These are phyloP conservation scores for Cataglyphis altisquamis DNA, from an alignment of 2,888 invertebrate species.

Conservation along the genomic window DNA sequence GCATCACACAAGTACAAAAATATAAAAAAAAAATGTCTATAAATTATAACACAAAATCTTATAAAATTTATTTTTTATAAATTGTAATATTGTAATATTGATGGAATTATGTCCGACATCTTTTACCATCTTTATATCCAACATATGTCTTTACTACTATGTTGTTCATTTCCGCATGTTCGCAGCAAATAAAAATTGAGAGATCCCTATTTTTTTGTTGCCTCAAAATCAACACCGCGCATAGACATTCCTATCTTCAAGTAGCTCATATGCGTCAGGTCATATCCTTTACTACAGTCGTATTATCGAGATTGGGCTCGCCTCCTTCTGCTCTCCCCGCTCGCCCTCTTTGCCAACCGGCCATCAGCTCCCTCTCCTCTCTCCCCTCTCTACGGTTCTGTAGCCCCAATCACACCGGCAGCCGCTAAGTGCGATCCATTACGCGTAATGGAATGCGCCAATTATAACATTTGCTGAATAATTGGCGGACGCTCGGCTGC, in stretches of 20 bases:
- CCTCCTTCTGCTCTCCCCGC: conserved; percentile 40
- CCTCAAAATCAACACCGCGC: conserved; percentile 2
- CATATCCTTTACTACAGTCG: conserved; percentile 73
- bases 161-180: background rate
- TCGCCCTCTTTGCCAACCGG: conserved; percentile 52
- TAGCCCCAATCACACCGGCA: conserved; percentile 84
- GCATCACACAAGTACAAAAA: background rate
- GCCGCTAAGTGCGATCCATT: conserved; percentile 86
- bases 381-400: conserved; percentile 67
- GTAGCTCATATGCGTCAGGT: conserved; percentile 65
- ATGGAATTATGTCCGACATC: background rate
- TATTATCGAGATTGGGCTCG: conserved; percentile 84
- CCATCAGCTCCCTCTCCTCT: conserved; percentile 41
- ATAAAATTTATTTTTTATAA: background rate
- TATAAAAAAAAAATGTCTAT: background rate
- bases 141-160: background rate
- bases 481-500: conserved; percentile 82
- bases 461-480: conserved; percentile 86
- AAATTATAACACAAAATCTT: background rate
- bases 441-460: conserved; percentile 86
- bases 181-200: background rate
- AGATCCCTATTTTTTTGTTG: conserved; percentile 29
- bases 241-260: conserved; percentile 56
- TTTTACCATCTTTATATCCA: too few species aligned
- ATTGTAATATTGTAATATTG: background rate